These are phyloP conservation scores for Maconellicoccus hirsutus DNA, from an alignment of 1,140 invertebrate species.

Conservation along the genomic window DNA sequence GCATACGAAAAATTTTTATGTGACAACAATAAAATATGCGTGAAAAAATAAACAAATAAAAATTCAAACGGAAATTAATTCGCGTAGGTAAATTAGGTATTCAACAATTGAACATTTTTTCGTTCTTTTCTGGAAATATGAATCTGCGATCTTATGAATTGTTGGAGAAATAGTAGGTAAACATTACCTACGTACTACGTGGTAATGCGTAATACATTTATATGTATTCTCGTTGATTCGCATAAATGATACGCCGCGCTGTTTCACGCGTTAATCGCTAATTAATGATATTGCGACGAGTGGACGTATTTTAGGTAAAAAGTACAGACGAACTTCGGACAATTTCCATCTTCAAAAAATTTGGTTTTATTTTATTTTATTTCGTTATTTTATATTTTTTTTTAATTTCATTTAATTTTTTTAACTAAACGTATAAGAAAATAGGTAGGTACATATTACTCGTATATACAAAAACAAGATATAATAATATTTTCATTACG, in stretches of 20 bases:
- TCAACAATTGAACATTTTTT: not conserved
- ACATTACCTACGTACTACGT: too few species aligned
- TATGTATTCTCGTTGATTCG: too few species aligned
- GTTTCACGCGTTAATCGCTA: not conserved
- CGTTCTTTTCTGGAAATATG: not conserved
- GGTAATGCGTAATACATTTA: too few species aligned
- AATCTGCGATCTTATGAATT: not conserved
- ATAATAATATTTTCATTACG: not conserved
- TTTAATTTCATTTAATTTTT: too few species aligned
- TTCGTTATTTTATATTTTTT: too few species aligned
- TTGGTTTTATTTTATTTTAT: too few species aligned
- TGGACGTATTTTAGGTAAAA: not conserved
- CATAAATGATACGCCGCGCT: too few species aligned
- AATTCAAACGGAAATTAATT: not conserved
- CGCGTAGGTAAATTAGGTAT: not conserved
- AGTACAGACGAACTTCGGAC: too few species aligned
- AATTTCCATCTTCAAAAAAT: too few species aligned
- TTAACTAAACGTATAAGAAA: not conserved
- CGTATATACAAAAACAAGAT: not conserved
- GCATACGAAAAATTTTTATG: not conserved
- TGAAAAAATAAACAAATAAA: not conserved
- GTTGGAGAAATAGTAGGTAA: too few species aligned
- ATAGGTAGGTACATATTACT: not conserved
- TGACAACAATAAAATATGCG: not conserved
- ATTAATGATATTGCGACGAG: not conserved